Conservation (phyloP, 2,113 vertebrate genomes). For the Otis tarda region DNA sequence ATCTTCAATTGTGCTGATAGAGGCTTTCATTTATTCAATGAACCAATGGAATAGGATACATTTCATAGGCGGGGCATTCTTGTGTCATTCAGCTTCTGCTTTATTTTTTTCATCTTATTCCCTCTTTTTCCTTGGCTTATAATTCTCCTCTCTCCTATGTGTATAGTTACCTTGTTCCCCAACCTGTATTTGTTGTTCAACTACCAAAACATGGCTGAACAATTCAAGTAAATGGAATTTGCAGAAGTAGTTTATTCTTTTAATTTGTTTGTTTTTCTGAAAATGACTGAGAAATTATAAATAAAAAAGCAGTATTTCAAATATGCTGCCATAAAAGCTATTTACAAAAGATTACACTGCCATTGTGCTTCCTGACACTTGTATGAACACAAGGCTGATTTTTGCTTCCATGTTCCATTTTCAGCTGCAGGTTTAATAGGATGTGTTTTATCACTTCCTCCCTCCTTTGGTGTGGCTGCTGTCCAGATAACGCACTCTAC, state of each 20-base stretch:
- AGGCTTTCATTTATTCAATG: not conserved
- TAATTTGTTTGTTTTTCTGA: not conserved
- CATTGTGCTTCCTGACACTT: not conserved
- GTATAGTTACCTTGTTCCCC: not conserved
- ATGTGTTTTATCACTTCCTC: not conserved
- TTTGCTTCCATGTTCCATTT: not conserved
- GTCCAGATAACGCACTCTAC: not conserved
- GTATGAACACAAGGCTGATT: not conserved
- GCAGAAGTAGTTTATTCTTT: not conserved
- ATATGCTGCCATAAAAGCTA: accelerated
- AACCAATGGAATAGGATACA: not conserved
- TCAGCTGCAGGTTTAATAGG: not conserved
- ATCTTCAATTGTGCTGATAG: not conserved
- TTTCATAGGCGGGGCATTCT: not conserved
- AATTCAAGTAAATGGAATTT: not conserved
- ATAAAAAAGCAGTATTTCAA: not conserved
- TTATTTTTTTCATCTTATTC: not conserved
- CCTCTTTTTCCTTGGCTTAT: not conserved
- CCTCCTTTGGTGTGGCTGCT: not conserved
- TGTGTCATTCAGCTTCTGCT: not conserved
- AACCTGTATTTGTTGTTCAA: not conserved
- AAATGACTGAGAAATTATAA: not conserved
- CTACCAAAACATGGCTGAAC: not conserved
- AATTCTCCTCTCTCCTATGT: not conserved
- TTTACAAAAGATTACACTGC: not conserved